Evolutionary conservation across 2,888 invertebrate species (phyloP).

Genomic region (Caenorhabditis zanzibari): DNA sequence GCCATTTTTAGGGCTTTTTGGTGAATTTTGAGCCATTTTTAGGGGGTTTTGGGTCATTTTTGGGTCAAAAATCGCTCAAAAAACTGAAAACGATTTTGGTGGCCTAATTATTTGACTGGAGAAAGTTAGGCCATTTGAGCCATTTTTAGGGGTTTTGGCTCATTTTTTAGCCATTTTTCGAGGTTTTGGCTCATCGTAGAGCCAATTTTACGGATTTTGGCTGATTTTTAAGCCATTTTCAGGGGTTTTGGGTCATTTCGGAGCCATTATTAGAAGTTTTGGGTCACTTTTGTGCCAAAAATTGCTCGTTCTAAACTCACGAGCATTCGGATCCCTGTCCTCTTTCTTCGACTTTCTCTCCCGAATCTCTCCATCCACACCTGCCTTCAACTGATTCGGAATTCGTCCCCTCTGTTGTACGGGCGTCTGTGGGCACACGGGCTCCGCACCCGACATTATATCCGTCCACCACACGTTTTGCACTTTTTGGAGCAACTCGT

Average conservation of each 20-base stretch:
- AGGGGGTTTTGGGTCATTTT: too few relatives aligned
- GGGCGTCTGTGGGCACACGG: constrained; percentile 75
- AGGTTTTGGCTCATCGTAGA: too few relatives aligned
- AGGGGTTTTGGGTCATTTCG: too few relatives aligned
- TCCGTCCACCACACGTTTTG: constrained; percentile 64
- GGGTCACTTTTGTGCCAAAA: too few relatives aligned
- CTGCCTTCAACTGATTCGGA: constrained; percentile 61
- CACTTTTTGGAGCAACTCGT: constrained; percentile 57
- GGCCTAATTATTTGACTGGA: too few relatives aligned
- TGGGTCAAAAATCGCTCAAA: neutral
- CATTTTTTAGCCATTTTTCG: too few relatives aligned
- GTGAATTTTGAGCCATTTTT: neutral
- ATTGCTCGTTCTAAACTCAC: constrained; percentile 28
- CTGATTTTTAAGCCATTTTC: too few relatives aligned
- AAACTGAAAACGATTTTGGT: too few relatives aligned
- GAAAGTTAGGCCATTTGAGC: too few relatives aligned
- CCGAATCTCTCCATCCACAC: constrained; percentile 37
- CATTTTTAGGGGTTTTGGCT: too few relatives aligned
- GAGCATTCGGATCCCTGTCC: constrained; percentile 41
- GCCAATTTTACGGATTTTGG: too few relatives aligned
- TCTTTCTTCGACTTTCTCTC: constrained; percentile 58
- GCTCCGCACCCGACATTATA: constrained; percentile 72
- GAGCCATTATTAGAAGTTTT: too few relatives aligned
- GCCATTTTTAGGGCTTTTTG: neutral
- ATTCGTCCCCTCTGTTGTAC: constrained; percentile 69